Conservation (phyloP, 2,888 invertebrate species). For the Dasypogon diadema region DNA sequence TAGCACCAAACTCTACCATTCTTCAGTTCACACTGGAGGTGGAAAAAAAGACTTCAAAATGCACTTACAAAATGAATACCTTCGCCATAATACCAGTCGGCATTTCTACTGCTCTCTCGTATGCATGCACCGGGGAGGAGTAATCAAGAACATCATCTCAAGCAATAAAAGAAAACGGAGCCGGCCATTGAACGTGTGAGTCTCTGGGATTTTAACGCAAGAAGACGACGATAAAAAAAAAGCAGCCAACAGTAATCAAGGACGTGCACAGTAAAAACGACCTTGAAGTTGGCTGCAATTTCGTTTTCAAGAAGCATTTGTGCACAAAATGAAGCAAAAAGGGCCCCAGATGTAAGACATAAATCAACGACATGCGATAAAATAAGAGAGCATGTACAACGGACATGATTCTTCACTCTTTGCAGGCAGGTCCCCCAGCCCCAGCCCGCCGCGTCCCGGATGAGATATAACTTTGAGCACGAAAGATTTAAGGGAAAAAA, state of each 20-base stretch:
- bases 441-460: not conserved
- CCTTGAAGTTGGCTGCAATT: conserved; percentile 44
- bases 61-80: not conserved
- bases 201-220: conserved; percentile 10
- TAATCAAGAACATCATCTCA: not conserved
- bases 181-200: not conserved
- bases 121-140: not conserved
- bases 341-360: conserved; percentile 33
- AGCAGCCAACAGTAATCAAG: conserved; percentile 41
- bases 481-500: not conserved
- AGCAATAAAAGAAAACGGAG: conserved; percentile 28
- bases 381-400: conserved; percentile 38
- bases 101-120: not conserved
- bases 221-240: conserved; percentile 12
- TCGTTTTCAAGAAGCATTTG: conserved; percentile 41
- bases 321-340: conserved; percentile 15
- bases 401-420: conserved; percentile 38
- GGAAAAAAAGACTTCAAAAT: not conserved
- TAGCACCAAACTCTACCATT: not conserved
- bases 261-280: conserved; percentile 43
- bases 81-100: not conserved
- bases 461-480: not conserved
- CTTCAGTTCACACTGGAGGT: not conserved
- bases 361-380: conserved; percentile 42
- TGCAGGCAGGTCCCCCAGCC: too few species aligned